Evolutionary conservation across 2,797 vertebrate species (phyloP).

Genomic region (Cryptoprocta ferox): DNA sequence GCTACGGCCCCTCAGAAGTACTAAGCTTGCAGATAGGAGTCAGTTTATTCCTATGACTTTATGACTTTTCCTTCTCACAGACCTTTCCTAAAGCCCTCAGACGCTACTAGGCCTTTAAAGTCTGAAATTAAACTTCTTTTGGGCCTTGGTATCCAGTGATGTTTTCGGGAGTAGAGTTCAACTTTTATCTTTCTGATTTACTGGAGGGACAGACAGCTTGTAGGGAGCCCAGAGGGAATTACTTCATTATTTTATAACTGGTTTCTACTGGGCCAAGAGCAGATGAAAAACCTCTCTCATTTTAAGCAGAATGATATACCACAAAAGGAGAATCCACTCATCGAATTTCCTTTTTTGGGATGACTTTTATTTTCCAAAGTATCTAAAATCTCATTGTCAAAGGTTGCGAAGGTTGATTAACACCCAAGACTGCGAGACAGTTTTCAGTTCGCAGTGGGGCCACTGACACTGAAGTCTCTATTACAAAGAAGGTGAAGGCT

Average conservation of each 20-base stretch:
- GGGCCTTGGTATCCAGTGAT: neutral
- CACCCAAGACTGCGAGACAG: neutral
- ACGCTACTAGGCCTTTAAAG: neutral
- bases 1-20: neutral
- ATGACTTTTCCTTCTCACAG: neutral
- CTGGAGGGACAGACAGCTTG: neutral
- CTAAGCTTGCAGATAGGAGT: neutral
- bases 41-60: too few relatives aligned
- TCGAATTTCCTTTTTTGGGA: neutral
- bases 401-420: neutral
- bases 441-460: neutral
- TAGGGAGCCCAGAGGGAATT: neutral
- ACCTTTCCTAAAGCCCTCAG: neutral
- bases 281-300: neutral
- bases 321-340: neutral
- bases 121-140: neutral
- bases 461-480: neutral
- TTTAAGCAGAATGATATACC: neutral
- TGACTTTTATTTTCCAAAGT: slow-evolving; percentile 38
- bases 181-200: slow-evolving; percentile 22
- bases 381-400: slow-evolving; percentile 13
- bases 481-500: neutral
- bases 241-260: slow-evolving; percentile 6
- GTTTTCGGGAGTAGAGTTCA: neutral
- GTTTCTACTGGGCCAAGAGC: neutral